phyloP scores from a whole-genome alignment of 1,140 invertebrate genomes.

The Anastatus disparis region DNA sequence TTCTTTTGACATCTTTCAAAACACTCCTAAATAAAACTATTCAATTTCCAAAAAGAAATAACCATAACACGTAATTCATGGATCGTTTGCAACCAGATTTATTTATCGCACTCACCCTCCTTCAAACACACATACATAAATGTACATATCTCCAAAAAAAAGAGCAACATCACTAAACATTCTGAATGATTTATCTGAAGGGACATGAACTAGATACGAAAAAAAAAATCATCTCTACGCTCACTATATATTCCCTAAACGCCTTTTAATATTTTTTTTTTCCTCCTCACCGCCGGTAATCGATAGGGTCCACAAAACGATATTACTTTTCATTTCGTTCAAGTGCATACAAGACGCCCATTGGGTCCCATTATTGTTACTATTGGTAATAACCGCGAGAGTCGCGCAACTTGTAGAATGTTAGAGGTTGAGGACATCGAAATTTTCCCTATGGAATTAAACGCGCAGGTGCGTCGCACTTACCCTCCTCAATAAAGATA shows the following conservation, averaged over 20 bases:
- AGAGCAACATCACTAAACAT: background rate
- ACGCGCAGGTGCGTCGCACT: too few species aligned
- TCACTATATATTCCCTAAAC: background rate
- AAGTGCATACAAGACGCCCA: background rate
- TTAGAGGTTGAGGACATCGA: background rate
- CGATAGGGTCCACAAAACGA: background rate
- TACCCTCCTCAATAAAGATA: too few species aligned
- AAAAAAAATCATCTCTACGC: background rate
- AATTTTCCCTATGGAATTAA: too few species aligned
- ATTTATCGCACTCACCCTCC: background rate
- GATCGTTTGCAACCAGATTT: background rate
- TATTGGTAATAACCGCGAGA: slow-evolving; percentile 25
- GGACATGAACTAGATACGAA: background rate
- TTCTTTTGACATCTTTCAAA: too few species aligned
- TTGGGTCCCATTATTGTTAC: background rate
- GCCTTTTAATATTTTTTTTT: too few species aligned
- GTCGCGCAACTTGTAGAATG: slow-evolving; percentile 17
- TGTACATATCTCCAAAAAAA: too few species aligned
- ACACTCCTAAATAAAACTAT: too few species aligned
- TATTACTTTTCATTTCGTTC: slow-evolving; percentile 37
- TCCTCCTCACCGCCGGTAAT: too few species aligned
- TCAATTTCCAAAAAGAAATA: too few species aligned
- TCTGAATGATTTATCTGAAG: slow-evolving; percentile 18
- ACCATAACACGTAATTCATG: background rate
- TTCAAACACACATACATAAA: too few species aligned